Base-by-base conservation (phyloP, 2,797 vertebrate species). In the Scolopax rusticola region DNA sequence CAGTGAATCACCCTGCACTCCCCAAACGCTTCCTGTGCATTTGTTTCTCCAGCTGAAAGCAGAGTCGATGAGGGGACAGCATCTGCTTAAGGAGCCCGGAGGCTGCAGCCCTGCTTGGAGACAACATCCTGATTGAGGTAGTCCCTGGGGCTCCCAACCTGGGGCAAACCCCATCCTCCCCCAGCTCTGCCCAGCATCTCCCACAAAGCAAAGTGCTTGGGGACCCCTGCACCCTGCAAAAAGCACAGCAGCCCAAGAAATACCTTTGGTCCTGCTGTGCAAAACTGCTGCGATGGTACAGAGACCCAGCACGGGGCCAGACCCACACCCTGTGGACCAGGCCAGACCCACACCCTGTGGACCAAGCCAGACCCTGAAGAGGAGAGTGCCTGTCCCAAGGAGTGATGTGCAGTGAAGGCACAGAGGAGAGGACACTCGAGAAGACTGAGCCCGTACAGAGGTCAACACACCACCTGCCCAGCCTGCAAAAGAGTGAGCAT, bases 401-500 rank as follows among this genome's bases (percentile, higher is more conserved):
- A 56, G 8, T 0, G 4, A 12, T 1, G 20, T 3, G 18, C 41
- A 33, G 25, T 0, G 1, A 32, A 50, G 10, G 28, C 0, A 2
- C 40, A 28, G 32, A 33, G 32, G 1, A 20, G 6, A 6, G 2
- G 12, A 70, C 23, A n/a, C 48, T 40, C 8, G 16, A 53, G n/a
- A 63, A 83, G 36, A 7, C 12, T 5, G 1, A 91, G 8, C 13
- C 19, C 19, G 17, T 15, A 0, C 1, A 0, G n/a, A 54, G 23
- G 8, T 7, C 73, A 43, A 24, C 20, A 2, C 28, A 5, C 5
- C 82, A 51, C 60, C 83, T 82, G 67, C 51, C 43, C 47, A 12
- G 59, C 45, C 32, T 13, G 17, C 36, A 51, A 73, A 13, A 36
- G 5, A 1, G 8, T 15, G 4, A 73, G 2, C 6, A 15, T 25